Evolutionary conservation across 2,888 invertebrate genomes (phyloP).

Genomic region (Nomada hirtipes): DNA sequence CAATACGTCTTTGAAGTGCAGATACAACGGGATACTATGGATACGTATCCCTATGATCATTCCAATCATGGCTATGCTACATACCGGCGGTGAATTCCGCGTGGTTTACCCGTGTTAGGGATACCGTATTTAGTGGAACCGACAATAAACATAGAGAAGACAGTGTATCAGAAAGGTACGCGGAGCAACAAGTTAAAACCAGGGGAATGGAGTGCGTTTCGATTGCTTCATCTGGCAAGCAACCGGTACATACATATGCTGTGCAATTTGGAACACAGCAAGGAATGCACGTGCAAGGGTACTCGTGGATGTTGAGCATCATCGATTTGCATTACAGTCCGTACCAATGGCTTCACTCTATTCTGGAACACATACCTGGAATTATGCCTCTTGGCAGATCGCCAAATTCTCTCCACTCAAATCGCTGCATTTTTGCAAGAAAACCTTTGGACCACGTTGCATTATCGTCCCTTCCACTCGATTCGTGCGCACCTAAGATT

Average conservation of each 20-base stretch:
- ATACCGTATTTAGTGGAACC: background rate
- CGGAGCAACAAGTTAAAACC: slow-evolving; percentile 48
- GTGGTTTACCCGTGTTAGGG: background rate
- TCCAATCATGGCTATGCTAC: slow-evolving; percentile 24
- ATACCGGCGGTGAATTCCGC: slow-evolving; percentile 22
- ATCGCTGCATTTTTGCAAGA: slow-evolving; percentile 9
- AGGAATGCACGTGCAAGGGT: background rate
- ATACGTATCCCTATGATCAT: slow-evolving; percentile 39
- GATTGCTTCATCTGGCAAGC: slow-evolving; percentile 21
- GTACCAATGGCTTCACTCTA: background rate
- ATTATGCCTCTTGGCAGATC: slow-evolving; percentile 3
- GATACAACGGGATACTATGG: background rate
- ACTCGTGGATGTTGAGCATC: slow-evolving; percentile 1
- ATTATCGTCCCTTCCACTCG: background rate
- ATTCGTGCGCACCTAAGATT: background rate
- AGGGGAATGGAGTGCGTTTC: slow-evolving; percentile 19
- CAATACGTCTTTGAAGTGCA: background rate
- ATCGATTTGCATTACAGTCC: slow-evolving; percentile 38
- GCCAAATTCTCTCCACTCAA: slow-evolving; percentile 3
- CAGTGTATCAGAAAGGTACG: background rate
- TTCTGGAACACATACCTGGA: background rate
- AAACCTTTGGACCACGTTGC: background rate
- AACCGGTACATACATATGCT: background rate
- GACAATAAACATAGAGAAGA: slow-evolving; percentile 18
- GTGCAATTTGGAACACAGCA: background rate